Evolutionary conservation across 2,113 vertebrate species (phyloP).

Genomic region (Megaleporinus macrocephalus): DNA sequence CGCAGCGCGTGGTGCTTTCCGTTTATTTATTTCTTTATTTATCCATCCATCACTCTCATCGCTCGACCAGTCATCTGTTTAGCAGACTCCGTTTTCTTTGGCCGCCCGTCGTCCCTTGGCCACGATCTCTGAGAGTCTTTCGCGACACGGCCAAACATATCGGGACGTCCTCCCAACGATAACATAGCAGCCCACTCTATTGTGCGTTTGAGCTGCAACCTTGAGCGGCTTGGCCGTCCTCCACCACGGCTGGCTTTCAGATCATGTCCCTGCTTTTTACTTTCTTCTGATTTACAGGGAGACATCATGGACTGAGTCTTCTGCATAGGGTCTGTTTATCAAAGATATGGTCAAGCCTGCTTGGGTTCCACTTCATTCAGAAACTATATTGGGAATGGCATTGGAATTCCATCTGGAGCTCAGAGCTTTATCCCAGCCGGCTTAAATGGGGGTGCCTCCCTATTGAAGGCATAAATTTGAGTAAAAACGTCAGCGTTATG

Average conservation of each 20-base stretch:
- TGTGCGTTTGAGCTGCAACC: conserved; percentile 52
- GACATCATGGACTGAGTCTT: conserved; percentile 44
- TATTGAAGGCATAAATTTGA: conserved; percentile 24
- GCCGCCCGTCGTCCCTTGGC: conserved; percentile 50
- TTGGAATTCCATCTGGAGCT: conserved; percentile 14
- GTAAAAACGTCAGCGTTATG: neutral
- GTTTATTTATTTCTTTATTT: conserved; percentile 61
- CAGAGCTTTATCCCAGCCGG: neutral
- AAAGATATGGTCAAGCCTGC: conserved; percentile 2
- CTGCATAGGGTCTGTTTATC: conserved; percentile 41
- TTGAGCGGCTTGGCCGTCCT: conserved; percentile 57
- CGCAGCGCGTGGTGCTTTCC: conserved; percentile 30
- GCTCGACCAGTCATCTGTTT: conserved; percentile 63
- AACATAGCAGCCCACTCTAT: conserved; percentile 46
- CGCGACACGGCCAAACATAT: conserved; percentile 53
- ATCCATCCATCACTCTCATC: conserved; percentile 58
- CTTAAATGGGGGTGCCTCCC: neutral
- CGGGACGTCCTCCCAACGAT: conserved; percentile 61
- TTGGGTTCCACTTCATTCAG: conserved; percentile 17
- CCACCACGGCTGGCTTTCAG: conserved; percentile 53
- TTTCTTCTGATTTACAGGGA: conserved; percentile 52
- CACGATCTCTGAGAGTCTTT: conserved; percentile 26
- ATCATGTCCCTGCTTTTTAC: conserved; percentile 41
- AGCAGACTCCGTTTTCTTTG: conserved; percentile 66
- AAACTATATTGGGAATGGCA: conserved; percentile 21